A percentile compares a stretch with the other conserved stretches of the same genome.
Evolutionary conservation across 2,888 invertebrate species (phyloP).

Genomic region (Eupithecia vulgata): DNA sequence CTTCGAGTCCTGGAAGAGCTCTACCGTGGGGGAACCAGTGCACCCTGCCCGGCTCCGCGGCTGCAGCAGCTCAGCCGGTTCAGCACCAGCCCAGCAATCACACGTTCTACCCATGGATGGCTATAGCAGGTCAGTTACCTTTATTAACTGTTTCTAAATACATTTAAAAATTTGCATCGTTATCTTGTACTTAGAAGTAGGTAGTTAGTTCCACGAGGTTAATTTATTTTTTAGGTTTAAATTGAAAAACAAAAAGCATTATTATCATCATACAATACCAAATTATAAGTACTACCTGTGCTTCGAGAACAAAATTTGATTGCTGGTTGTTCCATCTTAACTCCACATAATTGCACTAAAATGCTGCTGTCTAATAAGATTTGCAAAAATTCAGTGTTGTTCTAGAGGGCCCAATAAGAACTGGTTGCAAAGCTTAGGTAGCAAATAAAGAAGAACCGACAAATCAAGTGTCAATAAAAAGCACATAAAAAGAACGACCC

Average conservation of each 20-base stretch:
- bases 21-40: constrained; percentile 95
- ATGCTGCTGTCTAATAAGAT: constrained; percentile 57
- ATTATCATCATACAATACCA: neutral
- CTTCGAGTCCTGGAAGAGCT: constrained; percentile 91
- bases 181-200: constrained; percentile 21
- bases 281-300: constrained; percentile 29
- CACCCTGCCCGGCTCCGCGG: constrained; percentile 91
- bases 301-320: constrained; percentile 31
- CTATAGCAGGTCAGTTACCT: constrained; percentile 95
- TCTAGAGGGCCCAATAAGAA: constrained; percentile 71
- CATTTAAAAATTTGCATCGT: constrained; percentile 33
- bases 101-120: constrained; percentile 99
- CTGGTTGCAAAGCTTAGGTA: constrained; percentile 46
- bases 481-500: constrained; percentile 78
- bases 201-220: neutral
- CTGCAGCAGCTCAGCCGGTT: constrained; percentile 92
- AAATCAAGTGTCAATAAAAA: constrained; percentile 77
- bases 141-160: constrained; percentile 18
- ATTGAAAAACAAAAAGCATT: neutral
- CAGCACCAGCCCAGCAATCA: constrained; percentile 95
- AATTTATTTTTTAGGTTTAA: neutral
- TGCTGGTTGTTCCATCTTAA: constrained; percentile 33
- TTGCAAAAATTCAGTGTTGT: constrained; percentile 44
- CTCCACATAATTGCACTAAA: constrained; percentile 62
- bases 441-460: constrained; percentile 61